A percentile compares a stretch with the other conserved stretches of the same genome.
Conservation (phyloP, 2,888 invertebrate species). For the Lasioglossum leucozonium region DNA sequence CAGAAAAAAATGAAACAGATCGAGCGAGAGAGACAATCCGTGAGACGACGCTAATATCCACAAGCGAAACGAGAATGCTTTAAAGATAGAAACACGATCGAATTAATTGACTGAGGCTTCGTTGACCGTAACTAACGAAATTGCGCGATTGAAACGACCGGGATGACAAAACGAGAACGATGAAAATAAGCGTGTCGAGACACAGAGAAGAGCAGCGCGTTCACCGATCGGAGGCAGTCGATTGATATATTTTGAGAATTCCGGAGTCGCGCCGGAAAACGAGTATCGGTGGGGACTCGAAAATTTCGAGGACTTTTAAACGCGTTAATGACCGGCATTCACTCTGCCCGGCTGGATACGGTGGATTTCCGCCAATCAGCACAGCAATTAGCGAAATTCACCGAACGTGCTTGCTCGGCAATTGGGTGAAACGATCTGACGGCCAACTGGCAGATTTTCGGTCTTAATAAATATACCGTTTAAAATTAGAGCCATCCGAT, state of each 20-base stretch:
- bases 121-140: neutral
- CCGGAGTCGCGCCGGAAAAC: constrained; percentile 28
- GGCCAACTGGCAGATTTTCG: constrained; percentile 28
- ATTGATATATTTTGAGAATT: constrained; percentile 32
- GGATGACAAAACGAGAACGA: neutral
- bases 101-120: constrained; percentile 34
- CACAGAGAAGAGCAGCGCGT: neutral
- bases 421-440: constrained; percentile 69
- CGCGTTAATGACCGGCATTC: constrained; percentile 78
- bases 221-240: neutral
- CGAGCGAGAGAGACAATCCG: neutral
- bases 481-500: constrained; percentile 7
- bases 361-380: constrained; percentile 80
- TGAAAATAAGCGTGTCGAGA: neutral
- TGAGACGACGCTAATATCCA: constrained; percentile 34
- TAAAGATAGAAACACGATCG: constrained; percentile 26
- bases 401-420: constrained; percentile 73
- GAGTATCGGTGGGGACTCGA: constrained; percentile 41
- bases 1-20: neutral
- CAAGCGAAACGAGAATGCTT: constrained; percentile 25
- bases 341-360: constrained; percentile 68
- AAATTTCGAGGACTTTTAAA: constrained; percentile 75
- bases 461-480: constrained; percentile 28
- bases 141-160: constrained; percentile 19
- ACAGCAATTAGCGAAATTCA: constrained; percentile 81